Evolutionary conservation across 2,888 invertebrate species (phyloP), one percentile per base, ranked within the genome.

Genomic region (Tubulanus polymorphus): DNA sequence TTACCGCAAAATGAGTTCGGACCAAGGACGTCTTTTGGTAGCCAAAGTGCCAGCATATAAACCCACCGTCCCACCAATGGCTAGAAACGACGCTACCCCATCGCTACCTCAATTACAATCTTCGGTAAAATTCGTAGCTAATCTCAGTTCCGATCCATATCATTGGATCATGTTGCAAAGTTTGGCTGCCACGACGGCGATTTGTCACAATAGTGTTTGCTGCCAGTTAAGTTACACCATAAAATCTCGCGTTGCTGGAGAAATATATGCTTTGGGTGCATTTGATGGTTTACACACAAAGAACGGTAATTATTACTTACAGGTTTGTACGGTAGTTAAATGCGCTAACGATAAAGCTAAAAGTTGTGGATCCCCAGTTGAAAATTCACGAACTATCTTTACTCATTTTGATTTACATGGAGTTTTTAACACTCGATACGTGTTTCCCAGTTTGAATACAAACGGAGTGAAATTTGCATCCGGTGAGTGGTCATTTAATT

Each of bases 261-360:
- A 62, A 10, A 37, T 56, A 5, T 73, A 63, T 52, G 73, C 68
- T 0, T 62, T 73, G 45, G 73, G 70, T 0, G 71, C 66, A 0
- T 71, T 72, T 54, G 64, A 68, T 50, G 69, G 71, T 0, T 54
- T 67, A 1, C 71, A 72, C 56, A 66, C 63, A 2, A 51, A 60
- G 12, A 60, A 69, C 27, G 70, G 70, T 0, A 37, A 57, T 3
- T 71, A 69, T 49, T 71, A 67, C 57, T 53, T 70, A 1, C 67
- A 71, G 56, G 60, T 66, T 2, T 72, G 72, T 47, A 57, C 64
- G 3, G 45, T 72, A 1, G 53, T 71, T 5, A 65, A 60, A 46
- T 72, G 72, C 41, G 60, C 60, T 15, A 59, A 62, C 27, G 35
- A 28, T 15, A 37, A 55, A 0, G 47, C 51, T 12, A 28, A 54